Conservation (phyloP, 2,888 invertebrate species). For the Drosophila histrio region DNA sequence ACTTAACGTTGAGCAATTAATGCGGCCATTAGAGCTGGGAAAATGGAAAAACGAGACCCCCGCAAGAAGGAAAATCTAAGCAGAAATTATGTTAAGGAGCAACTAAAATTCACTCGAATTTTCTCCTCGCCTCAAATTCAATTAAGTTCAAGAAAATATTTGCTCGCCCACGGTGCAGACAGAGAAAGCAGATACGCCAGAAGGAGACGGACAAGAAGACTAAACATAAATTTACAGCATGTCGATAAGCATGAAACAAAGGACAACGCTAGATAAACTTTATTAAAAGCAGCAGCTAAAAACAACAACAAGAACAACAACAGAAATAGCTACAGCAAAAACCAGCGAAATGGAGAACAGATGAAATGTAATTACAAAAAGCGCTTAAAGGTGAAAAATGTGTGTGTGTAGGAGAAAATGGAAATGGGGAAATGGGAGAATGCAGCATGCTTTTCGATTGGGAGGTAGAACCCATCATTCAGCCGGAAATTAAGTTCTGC, state of each 20-base stretch:
- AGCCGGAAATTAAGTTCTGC: constrained; percentile 83
- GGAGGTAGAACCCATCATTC: constrained; percentile 63
- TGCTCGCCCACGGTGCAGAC: constrained; percentile 66
- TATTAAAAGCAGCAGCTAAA: constrained; percentile 66
- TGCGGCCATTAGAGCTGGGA: constrained; percentile 52
- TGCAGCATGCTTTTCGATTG: constrained; percentile 28
- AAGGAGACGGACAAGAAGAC: constrained; percentile 19
- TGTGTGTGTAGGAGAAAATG: constrained; percentile 24
- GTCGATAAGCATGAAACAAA: constrained; percentile 75
- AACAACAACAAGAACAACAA: constrained; percentile 27
- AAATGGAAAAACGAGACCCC: neutral
- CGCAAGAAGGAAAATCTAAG: constrained; percentile 4
- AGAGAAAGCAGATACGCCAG: constrained; percentile 5
- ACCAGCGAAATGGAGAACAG: constrained; percentile 56
- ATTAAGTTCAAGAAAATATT: constrained; percentile 79
- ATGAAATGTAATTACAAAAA: constrained; percentile 77
- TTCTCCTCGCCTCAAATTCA: constrained; percentile 69
- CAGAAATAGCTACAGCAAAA: no score
- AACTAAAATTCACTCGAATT: constrained; percentile 63
- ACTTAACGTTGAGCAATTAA: constrained; percentile 65
- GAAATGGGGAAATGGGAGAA: neutral
- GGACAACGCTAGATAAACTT: constrained; percentile 77
- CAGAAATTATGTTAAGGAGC: constrained; percentile 66
- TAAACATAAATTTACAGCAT: constrained; percentile 74
- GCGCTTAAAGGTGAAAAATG: constrained; percentile 75